A percentile compares a stretch with the other conserved stretches of the same genome.
These are phyloP conservation scores for Gymnocypris eckloni DNA, from an alignment of 2,797 vertebrate genomes.

Conservation along the genomic window DNA sequence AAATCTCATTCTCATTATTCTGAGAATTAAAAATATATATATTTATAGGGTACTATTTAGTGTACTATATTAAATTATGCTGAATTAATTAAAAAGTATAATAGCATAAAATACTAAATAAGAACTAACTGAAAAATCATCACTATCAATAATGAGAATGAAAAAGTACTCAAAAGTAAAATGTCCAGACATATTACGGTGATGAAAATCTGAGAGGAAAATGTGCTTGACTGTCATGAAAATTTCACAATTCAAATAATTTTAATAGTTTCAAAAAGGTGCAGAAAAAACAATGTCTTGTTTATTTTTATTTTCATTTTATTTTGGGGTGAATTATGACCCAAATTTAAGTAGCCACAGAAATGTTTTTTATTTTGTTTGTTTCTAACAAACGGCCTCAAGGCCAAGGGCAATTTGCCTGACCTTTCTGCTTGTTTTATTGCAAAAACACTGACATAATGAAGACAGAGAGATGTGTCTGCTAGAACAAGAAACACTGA, in stretches of 20 bases:
- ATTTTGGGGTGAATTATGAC: background rate
- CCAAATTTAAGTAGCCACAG: too few species aligned
- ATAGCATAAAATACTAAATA: background rate
- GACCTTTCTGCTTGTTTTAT: background rate
- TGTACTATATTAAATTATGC: background rate
- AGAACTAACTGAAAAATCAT: background rate
- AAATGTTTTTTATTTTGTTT: background rate
- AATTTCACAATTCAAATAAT: background rate
- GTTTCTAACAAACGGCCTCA: background rate
- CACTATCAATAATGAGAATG: background rate
- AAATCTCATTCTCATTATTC: background rate
- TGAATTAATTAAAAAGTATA: background rate
- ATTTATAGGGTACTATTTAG: background rate
- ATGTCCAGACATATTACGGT: background rate
- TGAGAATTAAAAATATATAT: background rate
- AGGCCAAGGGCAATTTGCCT: background rate
- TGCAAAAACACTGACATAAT: constrained; percentile 10
- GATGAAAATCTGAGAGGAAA: background rate
- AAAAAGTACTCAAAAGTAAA: background rate
- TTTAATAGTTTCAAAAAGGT: background rate
- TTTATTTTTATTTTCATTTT: background rate
- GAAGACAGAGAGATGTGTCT: background rate
- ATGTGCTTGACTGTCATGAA: background rate
- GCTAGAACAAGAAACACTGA: background rate
- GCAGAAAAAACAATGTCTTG: background rate